A percentile compares a stretch with the other conserved stretches of the same genome.
Evolutionary conservation across 2,797 vertebrate genomes (phyloP).

Genomic region (Avahi laniger): DNA sequence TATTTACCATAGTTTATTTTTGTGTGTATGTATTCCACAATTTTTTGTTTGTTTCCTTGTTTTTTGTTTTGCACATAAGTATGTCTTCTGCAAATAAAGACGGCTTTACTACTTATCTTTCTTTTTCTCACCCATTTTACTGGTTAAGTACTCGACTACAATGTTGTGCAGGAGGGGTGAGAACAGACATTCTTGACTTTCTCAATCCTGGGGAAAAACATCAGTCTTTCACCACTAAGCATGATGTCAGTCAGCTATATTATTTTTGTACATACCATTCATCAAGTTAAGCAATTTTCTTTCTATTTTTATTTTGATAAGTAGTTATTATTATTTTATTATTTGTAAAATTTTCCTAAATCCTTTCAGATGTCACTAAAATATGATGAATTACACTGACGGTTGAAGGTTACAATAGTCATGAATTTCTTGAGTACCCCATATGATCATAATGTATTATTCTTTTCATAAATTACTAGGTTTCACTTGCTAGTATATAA

Average conservation of each 20-base stretch:
- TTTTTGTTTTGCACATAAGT: neutral
- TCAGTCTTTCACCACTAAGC: neutral
- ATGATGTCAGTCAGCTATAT: neutral
- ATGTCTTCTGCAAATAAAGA: neutral
- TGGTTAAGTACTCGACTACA: neutral
- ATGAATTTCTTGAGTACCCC: neutral
- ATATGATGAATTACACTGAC: neutral
- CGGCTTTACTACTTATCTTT: neutral
- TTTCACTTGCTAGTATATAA: neutral
- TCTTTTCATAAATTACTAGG: neutral
- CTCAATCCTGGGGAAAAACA: neutral
- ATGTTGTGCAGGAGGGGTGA: neutral
- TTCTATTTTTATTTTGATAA: neutral
- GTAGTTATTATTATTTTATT: neutral
- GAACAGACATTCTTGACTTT: neutral
- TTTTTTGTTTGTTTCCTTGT: neutral
- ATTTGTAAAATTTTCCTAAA: neutral
- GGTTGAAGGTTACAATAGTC: neutral
- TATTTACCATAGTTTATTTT: neutral
- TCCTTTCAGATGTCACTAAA: neutral
- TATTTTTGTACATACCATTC: neutral
- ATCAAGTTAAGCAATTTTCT: neutral
- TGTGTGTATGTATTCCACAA: neutral
- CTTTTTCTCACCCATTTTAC: neutral
- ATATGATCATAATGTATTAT: neutral